Evolutionary conservation across 2,888 invertebrate species (phyloP).

Genomic region (Parapristionchus giblindavisi): DNA sequence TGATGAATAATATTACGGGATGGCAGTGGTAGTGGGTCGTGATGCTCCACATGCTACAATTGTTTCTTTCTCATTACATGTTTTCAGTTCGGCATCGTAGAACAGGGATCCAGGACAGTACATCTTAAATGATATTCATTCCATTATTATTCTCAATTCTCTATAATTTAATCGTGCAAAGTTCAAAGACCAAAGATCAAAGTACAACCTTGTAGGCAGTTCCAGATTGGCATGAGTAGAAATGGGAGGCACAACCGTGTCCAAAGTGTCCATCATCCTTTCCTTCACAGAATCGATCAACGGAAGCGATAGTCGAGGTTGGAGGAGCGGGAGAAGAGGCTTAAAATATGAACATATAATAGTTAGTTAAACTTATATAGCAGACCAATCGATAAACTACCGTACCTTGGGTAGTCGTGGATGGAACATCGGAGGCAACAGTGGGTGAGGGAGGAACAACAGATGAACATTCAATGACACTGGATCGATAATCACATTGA

Average conservation of each 20-base stretch:
- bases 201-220: conserved; percentile 8
- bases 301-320: neutral
- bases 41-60: conserved; percentile 30
- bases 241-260: conserved; percentile 12
- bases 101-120: conserved; percentile 3
- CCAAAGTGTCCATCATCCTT: conserved; percentile 21
- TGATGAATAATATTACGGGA: neutral
- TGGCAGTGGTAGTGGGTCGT: neutral
- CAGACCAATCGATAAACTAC: neutral
- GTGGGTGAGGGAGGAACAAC: no score
- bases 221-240: conserved; percentile 30
- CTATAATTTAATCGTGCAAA: neutral
- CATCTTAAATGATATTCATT: conserved; percentile 5
- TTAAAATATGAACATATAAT: neutral
- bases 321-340: conserved; percentile 25
- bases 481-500: conserved; percentile 28
- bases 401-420: conserved; percentile 2
- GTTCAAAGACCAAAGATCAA: neutral
- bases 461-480: conserved; percentile 17
- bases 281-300: conserved; percentile 31
- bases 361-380: neutral
- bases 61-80: conserved; percentile 11
- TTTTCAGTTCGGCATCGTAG: conserved; percentile 12
- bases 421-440: conserved; percentile 4
- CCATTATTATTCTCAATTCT: neutral